phyloP scores from a whole-genome alignment of 2,797 vertebrate genomes.

The Halcyon chelicuti region DNA sequence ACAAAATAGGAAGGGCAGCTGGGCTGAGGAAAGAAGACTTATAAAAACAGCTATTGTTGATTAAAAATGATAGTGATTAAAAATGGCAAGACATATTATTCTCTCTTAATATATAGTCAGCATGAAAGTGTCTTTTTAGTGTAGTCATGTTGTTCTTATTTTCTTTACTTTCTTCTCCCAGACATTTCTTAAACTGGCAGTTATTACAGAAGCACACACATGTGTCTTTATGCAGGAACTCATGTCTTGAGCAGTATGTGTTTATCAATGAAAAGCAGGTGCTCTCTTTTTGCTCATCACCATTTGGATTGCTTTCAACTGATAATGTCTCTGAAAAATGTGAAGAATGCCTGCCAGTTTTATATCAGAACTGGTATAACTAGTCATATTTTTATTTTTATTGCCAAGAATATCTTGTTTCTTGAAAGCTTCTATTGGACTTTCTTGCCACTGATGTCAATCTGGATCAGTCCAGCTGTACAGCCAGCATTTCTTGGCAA shows the following conservation, averaged over 20 bases:
- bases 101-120: not conserved
- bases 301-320: constrained; percentile 51
- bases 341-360: constrained; percentile 24
- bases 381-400: constrained; percentile 49
- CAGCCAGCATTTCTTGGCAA: constrained; percentile 24
- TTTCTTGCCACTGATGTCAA: not conserved
- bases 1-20: not conserved
- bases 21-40: not conserved
- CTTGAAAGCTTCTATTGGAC: constrained; percentile 28
- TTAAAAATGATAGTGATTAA: not conserved
- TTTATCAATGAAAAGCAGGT: constrained; percentile 48
- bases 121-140: not conserved
- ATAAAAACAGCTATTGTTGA: not conserved
- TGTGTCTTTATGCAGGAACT: not conserved
- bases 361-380: constrained; percentile 27
- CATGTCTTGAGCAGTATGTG: not conserved
- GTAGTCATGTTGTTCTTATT: not conserved
- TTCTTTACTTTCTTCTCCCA: constrained; percentile 1
- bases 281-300: constrained; percentile 56
- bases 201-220: not conserved
- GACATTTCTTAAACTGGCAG: not conserved
- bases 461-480: constrained; percentile 23
- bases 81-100: not conserved
- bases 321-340: constrained; percentile 41
- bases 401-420: constrained; percentile 56